These are phyloP conservation scores for Odontomachus brunneus DNA, from an alignment of 1,140 invertebrate genomes.

Conservation along the genomic window DNA sequence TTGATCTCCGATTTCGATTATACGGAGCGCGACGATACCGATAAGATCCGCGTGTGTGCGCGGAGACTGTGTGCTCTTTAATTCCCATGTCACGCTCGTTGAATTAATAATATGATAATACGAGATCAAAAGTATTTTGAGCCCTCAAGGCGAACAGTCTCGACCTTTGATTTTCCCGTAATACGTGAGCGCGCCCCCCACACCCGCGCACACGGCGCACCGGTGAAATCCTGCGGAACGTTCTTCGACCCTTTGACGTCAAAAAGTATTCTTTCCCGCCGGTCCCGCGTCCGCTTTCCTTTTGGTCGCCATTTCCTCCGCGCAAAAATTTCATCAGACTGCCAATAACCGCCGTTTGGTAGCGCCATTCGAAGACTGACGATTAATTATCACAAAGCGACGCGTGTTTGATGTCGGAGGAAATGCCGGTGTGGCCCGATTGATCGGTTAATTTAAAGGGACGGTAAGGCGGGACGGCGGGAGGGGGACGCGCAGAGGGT, in stretches of 20 bases:
- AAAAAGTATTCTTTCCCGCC: conserved; percentile 68
- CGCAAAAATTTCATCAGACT: conserved; percentile 71
- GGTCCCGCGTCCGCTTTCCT: conserved; percentile 38
- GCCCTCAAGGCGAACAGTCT: conserved; percentile 52
- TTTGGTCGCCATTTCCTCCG: conserved; percentile 62
- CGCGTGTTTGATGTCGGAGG: conserved; percentile 82
- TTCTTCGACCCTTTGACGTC: conserved; percentile 67
- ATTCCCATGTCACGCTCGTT: conserved; percentile 62
- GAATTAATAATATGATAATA: conserved; percentile 62
- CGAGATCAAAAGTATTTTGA: conserved; percentile 57
- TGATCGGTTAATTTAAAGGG: conserved; percentile 85
- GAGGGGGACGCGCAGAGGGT: conserved; percentile 60
- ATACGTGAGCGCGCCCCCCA: conserved; percentile 40
- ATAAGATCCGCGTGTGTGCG: conserved; percentile 59
- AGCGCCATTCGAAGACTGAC: conserved; percentile 69
- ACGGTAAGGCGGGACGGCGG: conserved; percentile 72
- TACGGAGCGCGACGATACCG: conserved; percentile 60
- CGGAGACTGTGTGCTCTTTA: conserved; percentile 60
- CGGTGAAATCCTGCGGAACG: conserved; percentile 43
- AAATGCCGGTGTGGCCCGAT: conserved; percentile 77
- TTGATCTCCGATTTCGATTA: conserved; percentile 63
- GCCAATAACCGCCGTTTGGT: conserved; percentile 69
- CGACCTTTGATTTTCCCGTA: conserved; percentile 58
- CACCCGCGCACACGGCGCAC: conserved; percentile 14
- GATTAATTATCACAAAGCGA: conserved; percentile 84